Base-by-base conservation (phyloP, 2,797 vertebrate genomes). In the Tauraco hartlaubi region DNA sequence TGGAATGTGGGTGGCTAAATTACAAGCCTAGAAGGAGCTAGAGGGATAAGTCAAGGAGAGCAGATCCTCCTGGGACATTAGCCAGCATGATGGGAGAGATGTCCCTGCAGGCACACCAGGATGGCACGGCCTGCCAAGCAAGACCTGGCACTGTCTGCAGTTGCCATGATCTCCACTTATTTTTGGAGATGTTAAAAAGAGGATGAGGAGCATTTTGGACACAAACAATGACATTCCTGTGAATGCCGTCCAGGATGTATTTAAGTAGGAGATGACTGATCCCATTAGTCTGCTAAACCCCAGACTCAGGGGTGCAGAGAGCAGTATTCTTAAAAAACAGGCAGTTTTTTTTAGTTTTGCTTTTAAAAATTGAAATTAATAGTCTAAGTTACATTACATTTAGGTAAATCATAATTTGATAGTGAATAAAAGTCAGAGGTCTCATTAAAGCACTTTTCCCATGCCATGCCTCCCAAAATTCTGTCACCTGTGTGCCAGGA, bases 211-310 rank as follows among this genome's bases (percentile, higher is more conserved):
- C 33, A 26, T 64, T 88, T 51, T 81, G 77, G 89, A 88, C 80
- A 81, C 87, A 94, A 94, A 92, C 73, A 86, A 63, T 1, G 1
- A 61, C 91, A 96, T 93, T 92, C 91, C 85, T 92, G 66, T 67
- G 44, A 86, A 41, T 49, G 76, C 29, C 84, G 76, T 35, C 76
- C 95, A 96, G 96, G 96, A 97, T 95, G 92, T 88, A 37, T 92
- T 95, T 95, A 95, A 96, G 94, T 39, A 88, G 95, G 88, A 74
- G 93, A 90, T 96, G 96, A 97, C 90, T 86, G 96, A 97, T 95
- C 92, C 80, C 88, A 91, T 95, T 94, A 96, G 94, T 17, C 88
- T 94, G 95, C 76, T 94, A 96, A 95, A 95, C 64, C 90, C 90
- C 95, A 96, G 90, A 88, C 74, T 79, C 90, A 52, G 33, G n/a